A percentile compares a stretch with the other conserved stretches of the same genome.
Evolutionary conservation across 2,888 invertebrate species (phyloP).

Genomic region (Synergus umbraculus): DNA sequence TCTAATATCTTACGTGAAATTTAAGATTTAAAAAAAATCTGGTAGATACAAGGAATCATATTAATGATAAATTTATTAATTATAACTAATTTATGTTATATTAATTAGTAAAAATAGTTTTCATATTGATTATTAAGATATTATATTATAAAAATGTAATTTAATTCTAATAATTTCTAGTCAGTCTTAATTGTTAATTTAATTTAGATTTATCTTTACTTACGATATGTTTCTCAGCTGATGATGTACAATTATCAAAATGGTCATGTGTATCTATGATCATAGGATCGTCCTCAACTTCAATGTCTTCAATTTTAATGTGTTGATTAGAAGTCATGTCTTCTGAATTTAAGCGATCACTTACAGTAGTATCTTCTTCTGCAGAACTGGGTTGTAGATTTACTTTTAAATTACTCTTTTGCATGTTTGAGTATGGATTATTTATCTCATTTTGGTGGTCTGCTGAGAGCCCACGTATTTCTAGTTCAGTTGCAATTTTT

Average conservation of each 20-base stretch:
- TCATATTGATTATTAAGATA: too few species aligned
- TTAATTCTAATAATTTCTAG: too few species aligned
- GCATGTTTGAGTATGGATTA: conserved; percentile 79
- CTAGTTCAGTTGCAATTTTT: conserved; percentile 84
- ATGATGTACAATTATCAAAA: conserved; percentile 63
- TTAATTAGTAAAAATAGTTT: too few species aligned
- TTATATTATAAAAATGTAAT: too few species aligned
- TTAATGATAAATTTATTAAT: too few species aligned
- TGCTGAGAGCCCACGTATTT: conserved; percentile 83
- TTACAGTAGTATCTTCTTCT: conserved; percentile 53
- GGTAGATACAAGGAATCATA: too few species aligned
- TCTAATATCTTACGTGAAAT: too few species aligned
- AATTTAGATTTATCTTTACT: neutral
- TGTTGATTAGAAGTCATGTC: conserved; percentile 59
- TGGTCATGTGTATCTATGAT: conserved; percentile 69
- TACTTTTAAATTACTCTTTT: conserved; percentile 65
- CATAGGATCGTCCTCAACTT: conserved; percentile 74
- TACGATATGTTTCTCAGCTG: conserved; percentile 51
- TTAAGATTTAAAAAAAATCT: too few species aligned
- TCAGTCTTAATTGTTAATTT: neutral
- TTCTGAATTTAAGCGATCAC: conserved; percentile 24
- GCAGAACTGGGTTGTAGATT: conserved; percentile 42
- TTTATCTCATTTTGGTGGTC: conserved; percentile 81
- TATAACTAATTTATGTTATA: too few species aligned
- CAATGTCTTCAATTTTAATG: conserved; percentile 72